These are phyloP conservation scores for Furcifer pardalis DNA, from an alignment of 2,797 vertebrate species.

Conservation along the genomic window DNA sequence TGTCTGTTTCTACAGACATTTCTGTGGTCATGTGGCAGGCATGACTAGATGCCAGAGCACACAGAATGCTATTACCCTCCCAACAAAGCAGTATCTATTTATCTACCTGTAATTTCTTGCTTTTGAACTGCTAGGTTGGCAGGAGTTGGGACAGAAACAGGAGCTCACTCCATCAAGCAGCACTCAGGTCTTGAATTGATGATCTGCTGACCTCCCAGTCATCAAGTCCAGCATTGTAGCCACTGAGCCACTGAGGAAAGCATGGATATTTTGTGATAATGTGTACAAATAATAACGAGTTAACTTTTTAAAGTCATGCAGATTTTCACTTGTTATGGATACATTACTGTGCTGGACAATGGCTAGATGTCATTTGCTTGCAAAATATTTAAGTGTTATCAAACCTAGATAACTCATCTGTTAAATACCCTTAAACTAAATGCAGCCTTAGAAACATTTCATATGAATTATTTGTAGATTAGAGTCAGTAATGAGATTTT, in stretches of 20 bases:
- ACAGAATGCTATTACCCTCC: too few species aligned
- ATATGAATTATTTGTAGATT: conserved; percentile 13
- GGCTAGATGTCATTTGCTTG: background rate
- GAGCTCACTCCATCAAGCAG: too few species aligned
- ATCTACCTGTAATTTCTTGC: too few species aligned
- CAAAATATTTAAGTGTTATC: conserved; percentile 5
- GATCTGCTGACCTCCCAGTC: too few species aligned
- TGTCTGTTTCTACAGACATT: too few species aligned
- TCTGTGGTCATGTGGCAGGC: too few species aligned
- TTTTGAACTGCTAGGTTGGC: too few species aligned
- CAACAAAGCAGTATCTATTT: too few species aligned
- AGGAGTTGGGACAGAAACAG: too few species aligned
- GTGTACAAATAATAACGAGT: background rate
- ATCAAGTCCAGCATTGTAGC: background rate
- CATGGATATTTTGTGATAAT: background rate
- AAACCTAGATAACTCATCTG: background rate
- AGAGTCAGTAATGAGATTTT: conserved; percentile 30
- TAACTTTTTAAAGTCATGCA: background rate
- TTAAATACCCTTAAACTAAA: conserved; percentile 6
- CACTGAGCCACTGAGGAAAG: conserved; percentile 4
- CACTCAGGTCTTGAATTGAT: too few species aligned
- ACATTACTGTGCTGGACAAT: conserved; percentile 19
- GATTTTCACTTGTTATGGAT: background rate
- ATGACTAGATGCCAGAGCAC: too few species aligned
- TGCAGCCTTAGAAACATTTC: conserved; percentile 34